These are phyloP conservation scores for Lonchura striata DNA, from an alignment of 2,113 vertebrate species.

Conservation along the genomic window DNA sequence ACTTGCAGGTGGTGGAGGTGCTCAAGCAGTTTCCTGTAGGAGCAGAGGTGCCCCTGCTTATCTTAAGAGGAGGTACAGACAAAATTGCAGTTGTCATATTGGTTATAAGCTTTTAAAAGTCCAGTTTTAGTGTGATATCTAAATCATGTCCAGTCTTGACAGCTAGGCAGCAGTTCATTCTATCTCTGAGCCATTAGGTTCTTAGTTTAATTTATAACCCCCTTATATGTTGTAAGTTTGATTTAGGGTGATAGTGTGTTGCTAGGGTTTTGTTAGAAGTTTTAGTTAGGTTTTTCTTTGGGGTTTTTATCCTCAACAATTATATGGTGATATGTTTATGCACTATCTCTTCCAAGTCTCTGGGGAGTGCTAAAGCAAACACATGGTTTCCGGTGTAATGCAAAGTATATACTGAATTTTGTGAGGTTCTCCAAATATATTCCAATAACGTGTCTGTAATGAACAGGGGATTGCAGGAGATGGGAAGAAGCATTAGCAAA, in stretches of 20 bases:
- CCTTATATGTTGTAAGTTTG: too few relatives aligned
- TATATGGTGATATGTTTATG: background rate
- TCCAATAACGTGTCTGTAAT: background rate
- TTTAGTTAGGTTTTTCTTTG: background rate
- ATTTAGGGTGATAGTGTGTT: background rate
- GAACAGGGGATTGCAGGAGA: background rate
- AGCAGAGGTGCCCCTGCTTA: constrained; percentile 90
- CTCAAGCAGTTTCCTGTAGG: constrained; percentile 94
- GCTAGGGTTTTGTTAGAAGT: background rate
- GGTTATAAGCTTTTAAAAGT: background rate
- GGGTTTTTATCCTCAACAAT: background rate
- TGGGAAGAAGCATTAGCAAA: background rate
- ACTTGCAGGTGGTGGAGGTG: constrained; percentile 96
- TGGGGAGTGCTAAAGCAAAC: background rate
- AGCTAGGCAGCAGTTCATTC: background rate
- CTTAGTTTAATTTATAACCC: background rate
- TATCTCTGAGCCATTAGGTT: background rate
- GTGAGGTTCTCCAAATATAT: background rate
- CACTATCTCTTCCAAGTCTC: background rate
- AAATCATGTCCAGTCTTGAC: background rate
- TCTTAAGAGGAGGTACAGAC: constrained; percentile 90
- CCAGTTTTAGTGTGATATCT: background rate
- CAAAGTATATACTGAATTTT: background rate
- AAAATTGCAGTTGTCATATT: background rate
- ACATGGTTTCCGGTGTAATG: background rate